These are phyloP conservation scores for Synodontis membranacea DNA, from an alignment of 2,113 vertebrate genomes.

Conservation along the genomic window DNA sequence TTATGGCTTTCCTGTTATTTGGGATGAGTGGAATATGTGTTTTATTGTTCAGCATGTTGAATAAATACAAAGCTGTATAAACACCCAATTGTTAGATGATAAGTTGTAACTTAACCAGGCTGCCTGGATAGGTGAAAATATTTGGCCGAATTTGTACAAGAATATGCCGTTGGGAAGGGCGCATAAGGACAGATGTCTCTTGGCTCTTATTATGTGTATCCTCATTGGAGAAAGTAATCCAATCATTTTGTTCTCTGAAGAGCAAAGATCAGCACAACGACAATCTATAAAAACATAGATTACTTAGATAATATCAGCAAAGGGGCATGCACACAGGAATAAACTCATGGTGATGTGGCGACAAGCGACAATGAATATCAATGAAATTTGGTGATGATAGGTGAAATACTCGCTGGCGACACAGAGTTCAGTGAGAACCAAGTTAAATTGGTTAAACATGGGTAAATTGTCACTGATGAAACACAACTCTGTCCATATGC, in stretches of 20 bases:
- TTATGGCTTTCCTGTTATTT: constrained; percentile 30
- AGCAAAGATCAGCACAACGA: neutral
- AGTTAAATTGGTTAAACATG: no score
- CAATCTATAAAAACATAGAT: neutral
- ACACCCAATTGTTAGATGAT: neutral
- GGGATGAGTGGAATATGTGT: neutral
- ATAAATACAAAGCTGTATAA: constrained; percentile 1
- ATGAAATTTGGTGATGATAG: no score
- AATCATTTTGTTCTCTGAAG: neutral
- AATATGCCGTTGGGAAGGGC: neutral
- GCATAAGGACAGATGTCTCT: neutral
- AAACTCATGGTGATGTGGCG: no score
- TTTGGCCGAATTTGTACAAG: neutral
- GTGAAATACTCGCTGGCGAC: no score
- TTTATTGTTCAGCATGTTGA: neutral
- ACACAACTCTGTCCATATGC: no score
- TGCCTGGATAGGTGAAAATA: constrained; percentile 12
- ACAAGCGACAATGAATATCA: no score
- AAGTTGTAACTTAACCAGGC: neutral
- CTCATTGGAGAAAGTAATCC: neutral
- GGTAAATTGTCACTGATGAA: no score
- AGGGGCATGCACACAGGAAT: no score
- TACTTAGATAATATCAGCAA: neutral
- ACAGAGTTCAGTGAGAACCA: no score
- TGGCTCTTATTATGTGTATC: neutral